Evolutionary conservation across 1,140 invertebrate species (phyloP).

Genomic region (Vanessa tameamea): DNA sequence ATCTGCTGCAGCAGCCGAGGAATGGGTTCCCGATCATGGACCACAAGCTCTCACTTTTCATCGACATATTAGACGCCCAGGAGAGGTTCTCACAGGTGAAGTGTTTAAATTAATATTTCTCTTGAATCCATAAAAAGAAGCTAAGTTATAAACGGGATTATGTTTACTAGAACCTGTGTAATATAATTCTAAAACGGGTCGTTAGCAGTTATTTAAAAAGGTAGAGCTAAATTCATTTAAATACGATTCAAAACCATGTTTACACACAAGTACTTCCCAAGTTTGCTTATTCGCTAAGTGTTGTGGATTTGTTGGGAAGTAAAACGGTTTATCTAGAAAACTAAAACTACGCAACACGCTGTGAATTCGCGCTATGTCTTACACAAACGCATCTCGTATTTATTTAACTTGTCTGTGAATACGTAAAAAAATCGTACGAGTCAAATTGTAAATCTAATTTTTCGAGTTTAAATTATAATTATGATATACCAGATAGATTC

Average conservation of each 20-base stretch:
- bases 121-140: background rate
- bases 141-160: background rate
- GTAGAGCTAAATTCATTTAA: constrained; percentile 29
- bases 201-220: constrained; percentile 37
- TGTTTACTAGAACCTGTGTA: background rate
- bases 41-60: constrained; percentile 88
- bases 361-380: background rate
- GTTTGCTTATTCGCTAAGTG: constrained; percentile 26
- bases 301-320: constrained; percentile 22
- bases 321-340: constrained; percentile 15
- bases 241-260: constrained; percentile 23
- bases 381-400: background rate
- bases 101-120: constrained; percentile 1
- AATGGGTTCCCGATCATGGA: constrained; percentile 88
- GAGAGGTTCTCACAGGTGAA: constrained; percentile 89
- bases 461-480: no score
- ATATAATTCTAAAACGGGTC: constrained; percentile 15
- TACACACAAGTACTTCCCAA: constrained; percentile 18
- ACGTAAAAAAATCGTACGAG: no score
- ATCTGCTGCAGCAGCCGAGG: constrained; percentile 84
- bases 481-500: no score
- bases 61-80: constrained; percentile 90
- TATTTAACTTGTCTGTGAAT: background rate
- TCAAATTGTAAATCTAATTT: no score
- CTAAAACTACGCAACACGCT: constrained; percentile 2